Base-by-base conservation (phyloP, 2,113 vertebrate species). In the Grus americana region DNA sequence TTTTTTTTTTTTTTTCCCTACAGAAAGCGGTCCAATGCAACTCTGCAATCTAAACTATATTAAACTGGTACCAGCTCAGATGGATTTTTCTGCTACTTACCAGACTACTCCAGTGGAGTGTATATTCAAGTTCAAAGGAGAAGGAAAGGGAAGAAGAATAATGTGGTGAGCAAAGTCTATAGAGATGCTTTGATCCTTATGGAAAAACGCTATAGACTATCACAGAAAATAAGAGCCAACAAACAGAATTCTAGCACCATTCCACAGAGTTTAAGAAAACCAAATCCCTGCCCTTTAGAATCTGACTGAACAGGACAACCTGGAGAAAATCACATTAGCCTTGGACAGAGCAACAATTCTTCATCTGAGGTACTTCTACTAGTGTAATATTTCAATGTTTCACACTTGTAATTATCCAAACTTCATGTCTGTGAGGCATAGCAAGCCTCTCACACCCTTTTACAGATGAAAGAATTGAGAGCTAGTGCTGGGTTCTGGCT, bases 281-380 rank as follows among this genome's bases (percentile, higher is more conserved):
- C 50, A 26, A 40, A 72, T 29, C 40, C 12, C 36, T 86, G 68
- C 50, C 47, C 32, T 92, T 92, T 70, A 81, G 65, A 95, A 84
- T 84, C 42, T 58, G 76, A 23, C 50, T 70, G 83, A 86, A 70
- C 29, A 66, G 78, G 46, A 80, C 72, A 89, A 88, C 32, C 17
- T 70, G 76, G 24, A 86, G 36, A 86, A 96, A 86, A 83, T 59
- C 68, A 74, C 42, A 86, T 92, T 89, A 92, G 80, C 29, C 67
- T 86, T 91, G 79, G 79, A 81, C 86, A 91, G 73, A 92, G 86
- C 72, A 91, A 92, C 67, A 74, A 52, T 88, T 93, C 82, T 90
- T 79, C 75, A 82, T 62, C 58, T 76, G 83, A 83, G 52, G 66
- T 83, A 22, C 47, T 91, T 82, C 57, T 49, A 22, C 59, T 86